Conservation (phyloP, 2,888 invertebrate species). For the Synanthedon myopaeformis region DNA sequence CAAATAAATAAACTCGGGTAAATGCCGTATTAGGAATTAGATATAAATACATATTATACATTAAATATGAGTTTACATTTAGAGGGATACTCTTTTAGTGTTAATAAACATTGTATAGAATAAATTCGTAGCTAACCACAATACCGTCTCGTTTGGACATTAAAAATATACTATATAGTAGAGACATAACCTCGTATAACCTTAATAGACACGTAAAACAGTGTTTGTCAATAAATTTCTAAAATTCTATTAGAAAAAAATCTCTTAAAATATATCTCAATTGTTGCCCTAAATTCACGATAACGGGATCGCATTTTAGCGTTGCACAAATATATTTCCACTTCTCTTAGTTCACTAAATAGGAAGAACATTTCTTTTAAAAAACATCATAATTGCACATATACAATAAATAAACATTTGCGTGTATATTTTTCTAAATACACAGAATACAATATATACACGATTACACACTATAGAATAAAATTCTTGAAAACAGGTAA, state of each 20-base stretch:
- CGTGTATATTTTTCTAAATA: slow-evolving; percentile 17
- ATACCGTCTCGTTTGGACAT: slow-evolving; percentile 8
- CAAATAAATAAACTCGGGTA: slow-evolving; percentile 62
- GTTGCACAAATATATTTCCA: slow-evolving; percentile 53
- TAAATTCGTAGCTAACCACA: slow-evolving; percentile 17
- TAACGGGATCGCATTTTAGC: slow-evolving; percentile 31
- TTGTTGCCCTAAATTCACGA: slow-evolving; percentile 39
- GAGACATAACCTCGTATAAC: slow-evolving; percentile 48
- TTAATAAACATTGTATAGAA: slow-evolving; percentile 24
- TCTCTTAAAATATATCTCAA: slow-evolving; percentile 69
- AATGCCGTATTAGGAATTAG: slow-evolving; percentile 68
- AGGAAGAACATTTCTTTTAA: slow-evolving; percentile 59
- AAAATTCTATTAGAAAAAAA: slow-evolving; percentile 60
- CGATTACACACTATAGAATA: slow-evolving; percentile 5
- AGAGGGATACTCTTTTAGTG: slow-evolving; percentile 31
- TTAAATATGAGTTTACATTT: slow-evolving; percentile 21
- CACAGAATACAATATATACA: slow-evolving; percentile 8
- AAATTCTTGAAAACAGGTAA: slow-evolving; percentile 7
- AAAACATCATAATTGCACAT: slow-evolving; percentile 61
- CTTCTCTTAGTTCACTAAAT: slow-evolving; percentile 50
- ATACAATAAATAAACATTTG: slow-evolving; percentile 32
- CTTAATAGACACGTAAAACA: slow-evolving; percentile 57
- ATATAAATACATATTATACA: slow-evolving; percentile 24
- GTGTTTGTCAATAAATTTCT: slow-evolving; percentile 41
- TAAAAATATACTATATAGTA: slow-evolving; percentile 32